Percentiles rank a stretch among this genome's conserved stretches.
phyloP scores from a whole-genome alignment of 1,140 invertebrate species.

The Conus ventricosus region DNA sequence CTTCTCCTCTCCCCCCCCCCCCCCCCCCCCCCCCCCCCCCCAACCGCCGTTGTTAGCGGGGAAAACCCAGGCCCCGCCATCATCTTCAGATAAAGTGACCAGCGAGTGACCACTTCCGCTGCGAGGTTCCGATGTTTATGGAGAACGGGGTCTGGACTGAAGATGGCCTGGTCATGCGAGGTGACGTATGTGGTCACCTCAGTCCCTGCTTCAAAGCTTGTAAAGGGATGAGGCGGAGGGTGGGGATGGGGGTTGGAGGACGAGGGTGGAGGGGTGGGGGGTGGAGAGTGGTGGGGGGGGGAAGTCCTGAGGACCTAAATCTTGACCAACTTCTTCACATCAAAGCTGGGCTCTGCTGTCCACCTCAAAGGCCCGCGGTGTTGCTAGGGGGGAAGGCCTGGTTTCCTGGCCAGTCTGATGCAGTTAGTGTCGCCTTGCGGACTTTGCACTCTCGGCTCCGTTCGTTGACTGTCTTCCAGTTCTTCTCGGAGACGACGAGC shows the following conservation, averaged over 20 bases:
- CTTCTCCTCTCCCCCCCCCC: not conserved
- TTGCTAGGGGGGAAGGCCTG: not conserved
- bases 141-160: not conserved
- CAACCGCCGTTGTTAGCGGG: not conserved
- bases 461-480: not conserved
- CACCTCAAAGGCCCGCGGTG: not conserved
- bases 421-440: not conserved
- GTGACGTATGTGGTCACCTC: no score
- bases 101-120: not conserved
- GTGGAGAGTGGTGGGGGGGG: no score
- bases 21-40: no score
- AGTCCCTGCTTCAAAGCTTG: no score
- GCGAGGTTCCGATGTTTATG: not conserved
- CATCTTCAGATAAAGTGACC: not conserved
- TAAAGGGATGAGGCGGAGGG: no score
- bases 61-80: not conserved
- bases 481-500: no score
- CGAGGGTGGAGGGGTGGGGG: no score
- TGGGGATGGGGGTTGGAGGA: no score
- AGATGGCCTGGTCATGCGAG: no score
- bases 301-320: not conserved
- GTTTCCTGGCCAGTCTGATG: not conserved
- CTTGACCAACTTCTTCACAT: conserved; percentile 16
- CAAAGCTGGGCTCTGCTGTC: not conserved
- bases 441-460: not conserved